Base-by-base conservation (phyloP, 1,140 invertebrate genomes). In the Megathymus violae region DNA sequence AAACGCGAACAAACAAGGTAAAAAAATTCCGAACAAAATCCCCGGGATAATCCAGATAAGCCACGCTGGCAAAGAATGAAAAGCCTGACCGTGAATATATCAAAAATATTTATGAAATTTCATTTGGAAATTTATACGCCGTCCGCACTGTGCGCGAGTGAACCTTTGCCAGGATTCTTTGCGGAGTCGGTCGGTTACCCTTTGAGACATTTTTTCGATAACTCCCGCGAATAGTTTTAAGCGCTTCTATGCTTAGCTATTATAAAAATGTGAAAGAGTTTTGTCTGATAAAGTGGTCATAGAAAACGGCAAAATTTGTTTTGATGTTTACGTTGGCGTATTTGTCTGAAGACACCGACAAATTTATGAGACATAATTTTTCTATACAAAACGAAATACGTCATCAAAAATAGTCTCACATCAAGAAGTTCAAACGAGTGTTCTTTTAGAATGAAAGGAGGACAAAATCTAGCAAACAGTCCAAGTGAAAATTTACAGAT, bases 41-140 rank as follows among this genome's bases (percentile, higher is more conserved):
- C 79, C n/a, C 63, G 38, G 79, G 84, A 86, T 88, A 79, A 85
- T 86, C 82, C 85, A 75, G 85, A 88, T 88, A 88, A 86, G 79
- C 83, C 85, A 86, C 82, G 85, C 80, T 76, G 78, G 76, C 72
- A 77, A 81, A 85, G 78, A 84, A 84, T 84, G 71, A 79, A 81
- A 84, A 76, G 80, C 83, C 83, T 88, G 83, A 88, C 85, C 83
- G 78, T 81, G 85, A 86, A 88, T 88, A 85, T 78, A 87, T 86
- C 79, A 87, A 79, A 82, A 81, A 82, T 84, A 85, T 85, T 83
- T 82, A 79, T 76, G 71, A 80, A 82, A 82, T 77, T 82, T 83
- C 77, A 81, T 85, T 85, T 77, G 66, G 64, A 72, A 78, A 77
- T 79, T 80, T 71, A 81, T 80, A 69, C 62, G 65, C 67, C 68